Base-by-base conservation (phyloP, 2,888 invertebrate genomes). In the Teleiodes luculella region DNA sequence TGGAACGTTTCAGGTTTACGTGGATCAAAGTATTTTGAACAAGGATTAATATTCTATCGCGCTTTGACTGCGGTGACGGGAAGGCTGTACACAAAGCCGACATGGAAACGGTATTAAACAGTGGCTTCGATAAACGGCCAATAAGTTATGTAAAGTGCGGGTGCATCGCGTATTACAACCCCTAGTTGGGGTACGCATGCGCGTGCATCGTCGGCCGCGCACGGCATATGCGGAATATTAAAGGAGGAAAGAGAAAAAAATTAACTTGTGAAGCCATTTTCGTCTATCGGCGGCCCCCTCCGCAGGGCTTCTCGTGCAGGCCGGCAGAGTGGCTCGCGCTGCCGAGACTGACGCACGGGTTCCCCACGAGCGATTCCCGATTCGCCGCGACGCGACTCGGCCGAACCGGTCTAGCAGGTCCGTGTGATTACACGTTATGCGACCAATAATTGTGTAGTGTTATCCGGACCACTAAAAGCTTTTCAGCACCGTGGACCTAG, bases 201-300 rank as follows among this genome's bases (percentile, higher is more conserved):
- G 88, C 84, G 77, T 84, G 85, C 84, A 83, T 70, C 76, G 79
- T 75, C 76, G 70, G 78, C 76, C 80, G 83, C 81, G 83, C 80
- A 83, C 86, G 83, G 84, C 88, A 88, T 89, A 89, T 89, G 88
- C 89, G 88, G 86, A 86, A 86, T 87, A 88, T 88, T 88, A 88
- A 86, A 88, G 89, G 81, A 89, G 84, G 89, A 89, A 89, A 89
- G 89, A 89, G 89, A 89, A 88, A 89, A 87, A 89, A 88, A 87
- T 87, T 87, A 83, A 88, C 86, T 89, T 86, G 88, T 88, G 88
- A 88, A 89, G 88, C 89, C 89, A 88, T 89, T 89, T 89, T 87
- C 87, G 88, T 88, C 84, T 85, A 84, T 84, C 83, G 79, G 75
- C 78, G 86, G 83, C 86, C 83, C 80, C 86, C 83, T 81, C 79